phyloP scores from a whole-genome alignment of 2,888 invertebrate genomes.

The Peribatodes rhomboidaria region DNA sequence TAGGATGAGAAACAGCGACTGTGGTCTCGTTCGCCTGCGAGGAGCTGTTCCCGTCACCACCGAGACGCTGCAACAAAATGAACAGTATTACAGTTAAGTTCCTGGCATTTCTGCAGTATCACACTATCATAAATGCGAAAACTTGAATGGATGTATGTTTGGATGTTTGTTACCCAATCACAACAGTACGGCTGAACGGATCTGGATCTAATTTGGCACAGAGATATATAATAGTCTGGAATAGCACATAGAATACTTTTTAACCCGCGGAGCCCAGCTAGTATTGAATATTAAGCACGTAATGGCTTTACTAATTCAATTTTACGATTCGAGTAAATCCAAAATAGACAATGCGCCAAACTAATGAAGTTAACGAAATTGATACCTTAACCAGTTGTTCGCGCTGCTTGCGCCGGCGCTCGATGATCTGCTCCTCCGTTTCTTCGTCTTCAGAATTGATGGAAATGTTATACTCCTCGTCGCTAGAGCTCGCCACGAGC shows the following conservation, averaged over 20 bases:
- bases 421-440: slow-evolving; percentile 97
- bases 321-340: background rate
- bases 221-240: no score
- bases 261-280: no score
- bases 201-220: no score
- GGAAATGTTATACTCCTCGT: slow-evolving; percentile 90
- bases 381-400: slow-evolving; percentile 94
- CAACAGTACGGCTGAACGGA: no score
- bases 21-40: background rate
- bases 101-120: background rate
- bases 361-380: background rate
- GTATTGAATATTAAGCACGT: no score
- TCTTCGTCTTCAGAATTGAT: slow-evolving; percentile 93
- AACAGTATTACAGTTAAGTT: background rate
- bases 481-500: slow-evolving; percentile 89
- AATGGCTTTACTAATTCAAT: no score
- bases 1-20: slow-evolving; percentile 3
- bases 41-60: slow-evolving; percentile 24
- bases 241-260: no score
- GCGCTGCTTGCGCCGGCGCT: slow-evolving; percentile 93
- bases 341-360: background rate
- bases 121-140: no score
- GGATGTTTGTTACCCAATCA: no score
- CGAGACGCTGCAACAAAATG: slow-evolving; percentile 40
- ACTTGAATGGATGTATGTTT: no score